Evolutionary conservation across 2,888 invertebrate species (phyloP).

Genomic region (Polymixis lichenea): DNA sequence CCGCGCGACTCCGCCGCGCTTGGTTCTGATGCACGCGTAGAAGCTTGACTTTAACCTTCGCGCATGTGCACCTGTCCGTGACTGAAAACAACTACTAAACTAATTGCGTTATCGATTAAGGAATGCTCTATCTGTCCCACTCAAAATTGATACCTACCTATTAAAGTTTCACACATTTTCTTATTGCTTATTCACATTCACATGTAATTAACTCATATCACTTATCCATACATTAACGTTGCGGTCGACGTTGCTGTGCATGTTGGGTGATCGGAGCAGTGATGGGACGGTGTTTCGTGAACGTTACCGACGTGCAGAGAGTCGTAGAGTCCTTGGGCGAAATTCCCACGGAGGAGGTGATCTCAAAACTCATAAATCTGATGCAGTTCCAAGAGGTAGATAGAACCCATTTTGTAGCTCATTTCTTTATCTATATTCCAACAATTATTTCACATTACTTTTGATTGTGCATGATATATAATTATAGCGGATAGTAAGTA

Average conservation of each 20-base stretch:
- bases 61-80: constrained; percentile 63
- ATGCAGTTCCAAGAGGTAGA: constrained; percentile 83
- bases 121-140: constrained; percentile 18
- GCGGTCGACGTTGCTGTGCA: constrained; percentile 64
- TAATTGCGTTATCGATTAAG: neutral
- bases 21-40: constrained; percentile 51
- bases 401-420: constrained; percentile 54
- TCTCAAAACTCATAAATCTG: constrained; percentile 75
- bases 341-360: constrained; percentile 71
- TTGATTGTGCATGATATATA: constrained; percentile 40
- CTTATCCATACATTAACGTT: constrained; percentile 64
- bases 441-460: constrained; percentile 16
- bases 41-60: constrained; percentile 45
- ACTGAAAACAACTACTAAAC: constrained; percentile 28
- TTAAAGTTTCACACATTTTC: constrained; percentile 25
- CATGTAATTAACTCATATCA: constrained; percentile 41
- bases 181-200: constrained; percentile 40
- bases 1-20: constrained; percentile 50
- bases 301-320: constrained; percentile 73
- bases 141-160: constrained; percentile 13
- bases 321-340: constrained; percentile 51
- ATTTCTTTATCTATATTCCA: constrained; percentile 24
- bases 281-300: constrained; percentile 83
- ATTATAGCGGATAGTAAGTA: neutral
- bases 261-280: constrained; percentile 77